Conservation (phyloP, 2,113 vertebrate species). For the Rhipidura dahli region DNA sequence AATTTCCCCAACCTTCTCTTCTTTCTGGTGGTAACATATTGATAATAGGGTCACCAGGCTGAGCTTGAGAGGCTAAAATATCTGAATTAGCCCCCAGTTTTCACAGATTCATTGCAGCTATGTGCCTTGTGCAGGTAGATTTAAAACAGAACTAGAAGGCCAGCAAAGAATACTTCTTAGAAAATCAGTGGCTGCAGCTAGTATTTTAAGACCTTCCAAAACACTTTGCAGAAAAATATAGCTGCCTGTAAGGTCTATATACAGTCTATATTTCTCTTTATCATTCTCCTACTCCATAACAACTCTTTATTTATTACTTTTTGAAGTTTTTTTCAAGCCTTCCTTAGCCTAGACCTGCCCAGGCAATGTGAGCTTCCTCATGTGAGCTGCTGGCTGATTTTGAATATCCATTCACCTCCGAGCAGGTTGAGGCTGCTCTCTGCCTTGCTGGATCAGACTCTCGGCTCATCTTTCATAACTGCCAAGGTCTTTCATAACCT, state of each 20-base stretch:
- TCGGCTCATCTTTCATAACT: background rate
- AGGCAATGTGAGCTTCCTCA: background rate
- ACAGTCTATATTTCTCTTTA: background rate
- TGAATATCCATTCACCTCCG: background rate
- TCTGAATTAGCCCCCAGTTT: background rate
- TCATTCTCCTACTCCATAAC: background rate
- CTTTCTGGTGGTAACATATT: background rate
- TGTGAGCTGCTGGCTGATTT: background rate
- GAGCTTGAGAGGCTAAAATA: background rate
- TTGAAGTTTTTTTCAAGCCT: background rate
- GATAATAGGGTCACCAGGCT: background rate
- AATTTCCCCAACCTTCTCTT: background rate
- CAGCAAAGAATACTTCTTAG: background rate
- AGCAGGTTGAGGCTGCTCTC: background rate
- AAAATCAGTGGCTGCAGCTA: background rate
- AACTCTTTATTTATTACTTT: background rate
- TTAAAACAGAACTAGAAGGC: background rate
- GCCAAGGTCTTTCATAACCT: constrained; percentile 49
- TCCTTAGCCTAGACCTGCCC: background rate
- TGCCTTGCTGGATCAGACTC: background rate
- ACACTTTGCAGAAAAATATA: background rate
- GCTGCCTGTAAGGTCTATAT: background rate
- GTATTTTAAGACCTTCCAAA: background rate
- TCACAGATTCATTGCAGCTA: background rate
- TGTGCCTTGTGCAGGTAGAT: background rate